Base-by-base conservation (phyloP, 2,888 invertebrate genomes). In the Lycia hirtaria region DNA sequence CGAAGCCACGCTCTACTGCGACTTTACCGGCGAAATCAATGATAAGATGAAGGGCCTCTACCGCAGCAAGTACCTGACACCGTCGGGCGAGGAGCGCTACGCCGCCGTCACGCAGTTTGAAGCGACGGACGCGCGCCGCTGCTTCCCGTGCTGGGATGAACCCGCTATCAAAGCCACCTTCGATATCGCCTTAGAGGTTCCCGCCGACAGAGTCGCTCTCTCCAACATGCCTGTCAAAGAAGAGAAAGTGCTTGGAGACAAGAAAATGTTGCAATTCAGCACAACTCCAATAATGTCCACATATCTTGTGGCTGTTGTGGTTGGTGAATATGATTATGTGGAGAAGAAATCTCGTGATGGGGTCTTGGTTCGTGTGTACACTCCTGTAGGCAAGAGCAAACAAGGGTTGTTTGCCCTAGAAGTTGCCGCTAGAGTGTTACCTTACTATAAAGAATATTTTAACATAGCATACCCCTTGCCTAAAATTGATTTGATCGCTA, bases 71-170 rank as follows among this genome's bases (percentile, higher is more conserved):
- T 98, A 97, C 84, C 82, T 93, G 65, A 94, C 94, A 55, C 91
- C 95, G 19, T 85, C 93, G 47, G 97, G 97, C 7, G 96, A 96
- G 66, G 96, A 96, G 77, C 93, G 95, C 50, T 96, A 95, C 79
- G 96, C 96, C 24, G 98, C 97, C 28, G 97, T 97, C 58, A 98
- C 98, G 49, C 98, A 98, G 87, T 98, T 98, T 81, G 97, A 97
- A 82, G 93, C 97, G 0, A 97, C 96, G 2, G 96, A 97, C 91
- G 99, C 99, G 4, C 94, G 99, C 53, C 93, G 97, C 69, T 97
- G 98, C 78, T 99, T 99, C 78, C 99, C 99, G 2, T 99, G 98
- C 85, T 99, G 98, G 98, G 99, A 99, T 85, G 99, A 99, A 85
- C 99, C 99, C 6, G 97, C 98, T 9, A 94, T 97, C 61, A 99